Conservation (phyloP, 2,113 vertebrate genomes). For the Phylloscopus trochiloides region DNA sequence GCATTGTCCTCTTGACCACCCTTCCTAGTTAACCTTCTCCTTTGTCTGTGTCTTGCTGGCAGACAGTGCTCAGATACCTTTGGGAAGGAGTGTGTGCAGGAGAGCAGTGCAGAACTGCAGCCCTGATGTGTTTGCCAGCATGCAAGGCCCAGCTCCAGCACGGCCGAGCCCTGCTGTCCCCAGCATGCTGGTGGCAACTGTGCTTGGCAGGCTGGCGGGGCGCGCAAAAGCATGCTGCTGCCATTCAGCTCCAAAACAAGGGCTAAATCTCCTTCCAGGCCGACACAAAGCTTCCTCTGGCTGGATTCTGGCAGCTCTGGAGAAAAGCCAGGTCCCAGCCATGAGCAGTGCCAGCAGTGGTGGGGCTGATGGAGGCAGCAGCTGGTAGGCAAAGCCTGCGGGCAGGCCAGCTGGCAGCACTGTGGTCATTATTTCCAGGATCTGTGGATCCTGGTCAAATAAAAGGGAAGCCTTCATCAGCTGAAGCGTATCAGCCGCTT, state of each 20-base stretch:
- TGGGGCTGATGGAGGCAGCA: neutral
- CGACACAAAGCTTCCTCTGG: slow-evolving; percentile 45
- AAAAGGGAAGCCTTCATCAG: neutral
- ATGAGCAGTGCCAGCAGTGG: neutral
- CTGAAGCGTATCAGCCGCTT: fast-evolving
- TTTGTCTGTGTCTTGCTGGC: neutral
- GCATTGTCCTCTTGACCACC: neutral
- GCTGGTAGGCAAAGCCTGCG: neutral
- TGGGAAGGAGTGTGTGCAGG: neutral
- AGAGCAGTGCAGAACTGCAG: neutral
- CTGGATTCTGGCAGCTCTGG: slow-evolving; percentile 3
- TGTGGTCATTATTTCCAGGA: neutral
- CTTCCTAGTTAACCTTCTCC: neutral
- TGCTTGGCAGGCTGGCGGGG: neutral
- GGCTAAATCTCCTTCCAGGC: slow-evolving; percentile 40
- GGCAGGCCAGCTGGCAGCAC: neutral
- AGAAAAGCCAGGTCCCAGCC: neutral
- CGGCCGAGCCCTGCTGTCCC: neutral
- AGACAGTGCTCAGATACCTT: neutral
- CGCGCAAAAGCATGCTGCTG: neutral
- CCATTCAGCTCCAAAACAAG: slow-evolving; percentile 64
- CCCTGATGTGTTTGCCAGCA: neutral
- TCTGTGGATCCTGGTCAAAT: neutral
- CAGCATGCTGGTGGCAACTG: neutral
- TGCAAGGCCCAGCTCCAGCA: neutral